Evolutionary conservation across 2,888 invertebrate species (phyloP).

Genomic region (Margaritifera margaritifera): DNA sequence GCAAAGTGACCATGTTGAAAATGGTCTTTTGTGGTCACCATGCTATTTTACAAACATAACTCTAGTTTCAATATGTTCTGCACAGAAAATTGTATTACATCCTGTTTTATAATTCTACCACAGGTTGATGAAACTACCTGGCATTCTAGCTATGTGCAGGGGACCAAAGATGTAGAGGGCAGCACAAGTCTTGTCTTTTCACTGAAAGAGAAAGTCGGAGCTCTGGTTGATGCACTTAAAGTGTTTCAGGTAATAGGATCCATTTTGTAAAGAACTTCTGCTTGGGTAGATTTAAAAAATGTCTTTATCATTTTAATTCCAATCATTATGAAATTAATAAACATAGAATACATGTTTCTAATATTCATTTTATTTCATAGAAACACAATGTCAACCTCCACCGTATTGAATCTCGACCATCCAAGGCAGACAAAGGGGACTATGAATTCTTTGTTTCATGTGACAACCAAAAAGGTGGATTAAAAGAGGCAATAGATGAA

Average conservation of each 20-base stretch:
- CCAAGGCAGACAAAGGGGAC: slow-evolving; percentile 81
- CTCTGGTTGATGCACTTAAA: slow-evolving; percentile 88
- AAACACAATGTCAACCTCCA: slow-evolving; percentile 82
- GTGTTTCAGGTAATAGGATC: slow-evolving; percentile 83
- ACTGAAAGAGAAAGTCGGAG: slow-evolving; percentile 88
- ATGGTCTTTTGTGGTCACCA: too few relatives aligned
- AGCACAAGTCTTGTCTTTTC: slow-evolving; percentile 74
- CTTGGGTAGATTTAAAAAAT: too few relatives aligned
- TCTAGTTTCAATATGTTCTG: too few relatives aligned
- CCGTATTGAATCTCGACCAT: slow-evolving; percentile 95
- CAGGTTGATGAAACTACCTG: background rate
- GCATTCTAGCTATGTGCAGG: slow-evolving; percentile 42
- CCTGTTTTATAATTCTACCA: too few relatives aligned
- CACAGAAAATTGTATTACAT: too few relatives aligned
- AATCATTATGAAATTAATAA: background rate
- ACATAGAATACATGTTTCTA: background rate
- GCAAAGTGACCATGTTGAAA: too few relatives aligned
- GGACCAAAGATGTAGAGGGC: slow-evolving; percentile 57
- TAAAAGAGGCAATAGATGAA: slow-evolving; percentile 81
- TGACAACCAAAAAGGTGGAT: slow-evolving; percentile 81
- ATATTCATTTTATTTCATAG: slow-evolving; percentile 52
- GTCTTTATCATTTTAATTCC: background rate
- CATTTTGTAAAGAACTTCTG: too few relatives aligned
- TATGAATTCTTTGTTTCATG: slow-evolving; percentile 98
- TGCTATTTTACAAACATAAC: too few relatives aligned